These are phyloP conservation scores for Dromius quadrimaculatus DNA, from an alignment of 2,888 invertebrate genomes.

Conservation along the genomic window DNA sequence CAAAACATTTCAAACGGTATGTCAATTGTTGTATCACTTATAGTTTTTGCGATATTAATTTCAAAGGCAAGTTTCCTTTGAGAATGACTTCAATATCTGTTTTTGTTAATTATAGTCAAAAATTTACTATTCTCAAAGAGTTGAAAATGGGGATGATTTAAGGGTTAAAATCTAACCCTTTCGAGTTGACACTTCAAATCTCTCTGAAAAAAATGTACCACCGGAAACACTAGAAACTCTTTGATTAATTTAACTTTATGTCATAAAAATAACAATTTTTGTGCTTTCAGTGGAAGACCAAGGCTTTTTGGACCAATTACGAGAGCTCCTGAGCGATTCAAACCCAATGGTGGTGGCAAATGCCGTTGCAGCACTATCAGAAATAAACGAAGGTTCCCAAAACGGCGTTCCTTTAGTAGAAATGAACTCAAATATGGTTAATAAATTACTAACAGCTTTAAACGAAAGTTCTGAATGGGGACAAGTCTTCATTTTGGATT, in stretches of 20 bases:
- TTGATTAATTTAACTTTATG: conserved; percentile 63
- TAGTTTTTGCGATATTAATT: no score
- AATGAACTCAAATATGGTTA: conserved; percentile 97
- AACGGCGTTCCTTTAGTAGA: conserved; percentile 95
- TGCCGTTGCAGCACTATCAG: conserved; percentile 97
- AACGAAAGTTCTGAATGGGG: conserved; percentile 99
- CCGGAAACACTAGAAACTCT: background rate
- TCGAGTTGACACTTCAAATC: no score
- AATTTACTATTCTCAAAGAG: no score
- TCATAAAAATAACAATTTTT: no score
- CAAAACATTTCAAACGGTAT: no score
- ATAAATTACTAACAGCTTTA: conserved; percentile 96
- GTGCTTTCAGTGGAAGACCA: conserved; percentile 84
- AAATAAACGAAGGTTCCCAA: conserved; percentile 97
- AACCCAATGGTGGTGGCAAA: conserved; percentile 99
- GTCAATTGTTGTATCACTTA: no score
- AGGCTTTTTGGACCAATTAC: conserved; percentile 96
- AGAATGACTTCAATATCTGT: no score
- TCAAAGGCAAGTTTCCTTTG: no score
- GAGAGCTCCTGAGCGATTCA: conserved; percentile 97
- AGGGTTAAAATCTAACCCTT: no score
- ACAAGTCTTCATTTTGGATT: conserved; percentile 98
- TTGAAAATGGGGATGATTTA: no score
- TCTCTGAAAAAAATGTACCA: no score
- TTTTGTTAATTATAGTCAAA: no score